Evolutionary conservation across 2,113 vertebrate species (phyloP).

Genomic region (Cygnus buccinator): DNA sequence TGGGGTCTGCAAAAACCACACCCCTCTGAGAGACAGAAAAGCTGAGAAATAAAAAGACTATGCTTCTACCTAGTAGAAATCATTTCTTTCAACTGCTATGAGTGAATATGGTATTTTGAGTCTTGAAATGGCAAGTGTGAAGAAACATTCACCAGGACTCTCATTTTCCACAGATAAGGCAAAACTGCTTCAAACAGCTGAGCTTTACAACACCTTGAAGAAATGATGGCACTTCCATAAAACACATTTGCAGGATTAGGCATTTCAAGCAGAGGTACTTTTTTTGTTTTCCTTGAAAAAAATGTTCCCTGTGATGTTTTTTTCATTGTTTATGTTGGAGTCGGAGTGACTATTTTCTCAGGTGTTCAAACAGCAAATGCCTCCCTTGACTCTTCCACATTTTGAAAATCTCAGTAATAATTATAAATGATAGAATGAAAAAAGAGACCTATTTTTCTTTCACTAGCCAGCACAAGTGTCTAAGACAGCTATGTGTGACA

Average conservation of each 20-base stretch:
- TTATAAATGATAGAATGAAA: neutral
- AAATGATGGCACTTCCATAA: neutral
- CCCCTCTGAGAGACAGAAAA: neutral
- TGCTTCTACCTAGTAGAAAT: neutral
- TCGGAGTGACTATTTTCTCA: neutral
- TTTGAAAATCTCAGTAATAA: neutral
- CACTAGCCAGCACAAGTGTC: neutral
- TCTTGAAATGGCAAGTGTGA: neutral
- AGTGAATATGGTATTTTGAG: neutral
- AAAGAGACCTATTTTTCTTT: neutral
- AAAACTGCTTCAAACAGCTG: neutral
- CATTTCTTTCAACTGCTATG: neutral
- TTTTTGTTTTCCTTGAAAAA: neutral
- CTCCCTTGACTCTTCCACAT: neutral
- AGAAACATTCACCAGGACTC: neutral
- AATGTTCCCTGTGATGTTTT: neutral
- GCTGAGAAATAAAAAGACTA: neutral
- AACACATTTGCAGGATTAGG: neutral
- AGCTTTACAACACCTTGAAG: neutral
- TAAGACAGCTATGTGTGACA: neutral
- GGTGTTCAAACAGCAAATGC: neutral
- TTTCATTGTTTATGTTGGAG: neutral
- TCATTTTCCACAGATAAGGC: neutral
- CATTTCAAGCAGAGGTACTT: neutral
- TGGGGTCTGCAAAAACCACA: neutral